Conservation (phyloP, 2,113 vertebrate genomes). For the Microtus pennsylvanicus region DNA sequence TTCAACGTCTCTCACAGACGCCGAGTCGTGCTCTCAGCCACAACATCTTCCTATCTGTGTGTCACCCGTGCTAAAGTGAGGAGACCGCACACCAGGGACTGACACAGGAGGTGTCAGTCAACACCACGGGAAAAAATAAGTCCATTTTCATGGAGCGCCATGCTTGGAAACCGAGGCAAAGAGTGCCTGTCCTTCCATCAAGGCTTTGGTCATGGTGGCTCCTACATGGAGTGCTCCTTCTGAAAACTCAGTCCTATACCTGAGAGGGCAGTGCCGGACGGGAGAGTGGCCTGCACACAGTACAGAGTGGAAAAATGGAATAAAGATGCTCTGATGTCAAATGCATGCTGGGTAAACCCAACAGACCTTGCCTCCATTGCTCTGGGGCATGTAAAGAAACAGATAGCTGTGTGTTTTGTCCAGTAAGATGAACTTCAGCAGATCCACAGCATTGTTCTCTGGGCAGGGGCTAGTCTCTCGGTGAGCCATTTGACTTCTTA, state of each 20-base stretch:
- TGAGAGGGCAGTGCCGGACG: background rate
- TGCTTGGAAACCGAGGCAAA: background rate
- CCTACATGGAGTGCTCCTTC: background rate
- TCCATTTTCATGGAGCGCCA: too few species aligned
- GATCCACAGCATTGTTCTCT: background rate
- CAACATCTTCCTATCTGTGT: rapidly evolving
- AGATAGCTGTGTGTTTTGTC: background rate
- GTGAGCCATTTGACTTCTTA: background rate
- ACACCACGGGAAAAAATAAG: background rate
- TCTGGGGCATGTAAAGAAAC: background rate
- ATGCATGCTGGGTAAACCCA: background rate
- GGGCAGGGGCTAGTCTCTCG: background rate
- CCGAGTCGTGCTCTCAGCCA: rapidly evolving
- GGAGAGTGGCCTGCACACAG: background rate
- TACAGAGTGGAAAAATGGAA: background rate
- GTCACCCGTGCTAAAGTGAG: rapidly evolving
- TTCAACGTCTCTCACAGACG: background rate
- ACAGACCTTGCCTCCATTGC: background rate
- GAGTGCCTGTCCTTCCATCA: background rate
- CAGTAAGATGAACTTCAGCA: background rate
- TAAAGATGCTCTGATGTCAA: background rate
- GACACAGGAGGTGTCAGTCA: rapidly evolving
- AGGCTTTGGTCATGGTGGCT: background rate
- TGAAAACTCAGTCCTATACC: background rate
- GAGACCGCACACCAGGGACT: rapidly evolving